Conservation (phyloP, 2,797 vertebrate genomes). For the Hypotaenidia okinawae region DNA sequence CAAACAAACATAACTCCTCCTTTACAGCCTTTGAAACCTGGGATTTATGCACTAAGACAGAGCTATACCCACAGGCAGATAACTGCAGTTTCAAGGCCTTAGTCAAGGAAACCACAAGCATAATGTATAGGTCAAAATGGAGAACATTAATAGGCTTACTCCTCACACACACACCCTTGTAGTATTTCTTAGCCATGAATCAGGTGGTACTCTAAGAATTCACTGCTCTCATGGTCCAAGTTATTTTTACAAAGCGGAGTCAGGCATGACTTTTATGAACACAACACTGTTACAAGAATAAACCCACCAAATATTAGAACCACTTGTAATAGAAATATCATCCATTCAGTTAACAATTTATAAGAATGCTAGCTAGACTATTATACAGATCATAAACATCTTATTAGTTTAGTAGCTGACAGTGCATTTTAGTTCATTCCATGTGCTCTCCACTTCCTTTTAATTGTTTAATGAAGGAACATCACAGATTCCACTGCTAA, state of each 20-base stretch:
- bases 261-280: neutral
- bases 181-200: neutral
- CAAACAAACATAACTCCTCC: neutral
- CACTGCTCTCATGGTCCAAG: neutral
- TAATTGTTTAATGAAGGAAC: constrained; percentile 32
- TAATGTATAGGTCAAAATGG: neutral
- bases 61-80: neutral
- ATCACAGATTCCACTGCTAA: neutral
- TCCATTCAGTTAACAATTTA: neutral
- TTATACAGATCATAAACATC: neutral
- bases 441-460: neutral
- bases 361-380: neutral
- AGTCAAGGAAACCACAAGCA: neutral
- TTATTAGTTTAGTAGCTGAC: neutral
- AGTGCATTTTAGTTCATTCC: constrained; percentile 1
- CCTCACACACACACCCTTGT: neutral
- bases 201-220: neutral
- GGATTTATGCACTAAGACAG: neutral
- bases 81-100: neutral
- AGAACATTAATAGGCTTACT: neutral
- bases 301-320: neutral
- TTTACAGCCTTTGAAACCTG: neutral
- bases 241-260: neutral
- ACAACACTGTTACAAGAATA: neutral
- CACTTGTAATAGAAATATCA: neutral